Conservation (phyloP, 2,888 invertebrate genomes). For the Julus scandinavius region DNA sequence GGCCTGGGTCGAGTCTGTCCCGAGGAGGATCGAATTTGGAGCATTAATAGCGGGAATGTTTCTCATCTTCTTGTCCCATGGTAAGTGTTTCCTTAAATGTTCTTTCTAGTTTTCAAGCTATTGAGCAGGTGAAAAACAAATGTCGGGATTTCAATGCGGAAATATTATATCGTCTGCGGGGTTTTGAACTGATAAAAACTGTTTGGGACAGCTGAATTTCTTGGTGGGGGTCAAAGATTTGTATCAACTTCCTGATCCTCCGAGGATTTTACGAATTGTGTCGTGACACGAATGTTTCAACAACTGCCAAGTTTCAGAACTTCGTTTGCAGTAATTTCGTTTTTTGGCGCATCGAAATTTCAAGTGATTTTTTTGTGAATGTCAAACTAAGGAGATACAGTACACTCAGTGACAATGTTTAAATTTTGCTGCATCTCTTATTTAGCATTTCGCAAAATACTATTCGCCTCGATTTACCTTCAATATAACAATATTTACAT, state of each 20-base stretch:
- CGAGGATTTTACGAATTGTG: not conserved
- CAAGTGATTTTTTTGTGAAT: not conserved
- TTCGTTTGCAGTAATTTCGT: not conserved
- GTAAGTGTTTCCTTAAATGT: not conserved
- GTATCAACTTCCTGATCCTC: not conserved
- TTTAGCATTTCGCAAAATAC: too few relatives aligned
- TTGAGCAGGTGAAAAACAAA: constrained; percentile 2
- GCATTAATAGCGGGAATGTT: not conserved
- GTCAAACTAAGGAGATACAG: not conserved
- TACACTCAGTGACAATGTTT: not conserved
- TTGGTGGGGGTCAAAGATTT: not conserved
- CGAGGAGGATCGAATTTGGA: not conserved
- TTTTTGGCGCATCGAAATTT: not conserved
- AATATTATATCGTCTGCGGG: not conserved
- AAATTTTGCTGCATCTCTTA: not conserved
- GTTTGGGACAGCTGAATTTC: not conserved
- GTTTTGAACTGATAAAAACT: not conserved
- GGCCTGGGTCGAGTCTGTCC: not conserved
- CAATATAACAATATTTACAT: too few relatives aligned
- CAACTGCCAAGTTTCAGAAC: not conserved
- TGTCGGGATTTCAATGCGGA: not conserved
- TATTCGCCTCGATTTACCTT: too few relatives aligned
- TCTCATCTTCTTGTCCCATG: not conserved
- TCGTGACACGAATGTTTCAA: not conserved
- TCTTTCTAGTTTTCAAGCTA: not conserved